These are phyloP conservation scores for Cylloceria caligata DNA, from an alignment of 2,888 invertebrate genomes.

Conservation along the genomic window DNA sequence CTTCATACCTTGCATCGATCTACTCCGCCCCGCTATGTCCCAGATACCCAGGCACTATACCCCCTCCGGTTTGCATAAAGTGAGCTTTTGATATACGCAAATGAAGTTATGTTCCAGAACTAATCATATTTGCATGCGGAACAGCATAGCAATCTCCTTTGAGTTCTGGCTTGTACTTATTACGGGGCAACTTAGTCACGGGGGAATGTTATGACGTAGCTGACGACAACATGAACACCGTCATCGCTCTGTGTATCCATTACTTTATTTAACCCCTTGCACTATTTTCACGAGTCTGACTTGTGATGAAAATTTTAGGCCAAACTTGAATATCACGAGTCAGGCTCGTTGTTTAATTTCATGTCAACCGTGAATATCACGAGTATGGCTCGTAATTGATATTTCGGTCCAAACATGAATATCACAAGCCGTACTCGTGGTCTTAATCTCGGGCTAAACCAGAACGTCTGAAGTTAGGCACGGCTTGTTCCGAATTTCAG, in stretches of 20 bases:
- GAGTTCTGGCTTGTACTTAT: conserved; percentile 78
- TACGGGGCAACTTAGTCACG: conserved; percentile 74
- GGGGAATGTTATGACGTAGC: conserved; percentile 63
- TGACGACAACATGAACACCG: conserved; percentile 23
- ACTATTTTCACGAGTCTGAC: too few relatives aligned
- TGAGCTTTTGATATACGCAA: conserved; percentile 82
- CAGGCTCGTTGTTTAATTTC: too few relatives aligned
- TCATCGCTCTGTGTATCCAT: conserved; percentile 14
- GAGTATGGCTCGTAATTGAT: too few relatives aligned
- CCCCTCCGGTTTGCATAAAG: conserved; percentile 78
- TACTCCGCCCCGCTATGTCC: not conserved
- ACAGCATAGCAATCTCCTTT: conserved; percentile 81
- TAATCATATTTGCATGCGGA: conserved; percentile 83
- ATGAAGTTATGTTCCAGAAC: conserved; percentile 83
- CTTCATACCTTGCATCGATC: conserved; percentile 33
- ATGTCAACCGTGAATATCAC: too few relatives aligned
- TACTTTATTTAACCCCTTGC: too few relatives aligned
- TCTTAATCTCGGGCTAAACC: too few relatives aligned
- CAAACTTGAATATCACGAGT: too few relatives aligned
- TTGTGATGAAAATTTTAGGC: too few relatives aligned
- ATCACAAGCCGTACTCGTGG: too few relatives aligned
- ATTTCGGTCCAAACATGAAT: too few relatives aligned
- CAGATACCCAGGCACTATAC: conserved; percentile 21
- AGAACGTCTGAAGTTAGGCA: too few relatives aligned
- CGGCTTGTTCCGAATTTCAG: too few relatives aligned